Percentiles rank a stretch among this genome's conserved stretches.
Conservation (phyloP, 2,888 invertebrate species). For the Sinotaia quadrata region DNA sequence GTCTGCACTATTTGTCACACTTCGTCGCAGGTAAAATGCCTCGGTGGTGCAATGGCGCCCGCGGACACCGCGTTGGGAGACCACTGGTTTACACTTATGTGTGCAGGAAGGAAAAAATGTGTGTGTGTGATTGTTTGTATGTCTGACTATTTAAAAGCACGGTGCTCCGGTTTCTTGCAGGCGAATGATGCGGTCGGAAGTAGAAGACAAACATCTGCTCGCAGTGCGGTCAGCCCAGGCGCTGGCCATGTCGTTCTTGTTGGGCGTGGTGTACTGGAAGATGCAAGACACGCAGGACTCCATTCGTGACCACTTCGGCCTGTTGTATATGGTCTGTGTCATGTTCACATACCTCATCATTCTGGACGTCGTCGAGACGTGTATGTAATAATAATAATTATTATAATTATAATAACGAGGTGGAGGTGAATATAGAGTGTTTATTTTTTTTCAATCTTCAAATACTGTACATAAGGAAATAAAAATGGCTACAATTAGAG, state of each 20-base stretch:
- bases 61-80: too few relatives aligned
- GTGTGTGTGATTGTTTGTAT: background rate
- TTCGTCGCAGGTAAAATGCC: too few relatives aligned
- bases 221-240: conserved; percentile 59
- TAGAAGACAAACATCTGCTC: conserved; percentile 62
- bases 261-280: conserved; percentile 59
- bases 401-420: too few relatives aligned
- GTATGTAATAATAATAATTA: conserved; percentile 51
- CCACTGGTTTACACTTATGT: too few relatives aligned
- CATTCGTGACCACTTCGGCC: conserved; percentile 61
- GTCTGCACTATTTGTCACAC: too few relatives aligned
- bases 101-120: background rate
- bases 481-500: too few relatives aligned
- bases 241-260: conserved; percentile 59
- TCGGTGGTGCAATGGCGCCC: too few relatives aligned
- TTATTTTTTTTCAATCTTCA: too few relatives aligned
- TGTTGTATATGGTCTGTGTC: conserved; percentile 61
- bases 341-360: conserved; percentile 66
- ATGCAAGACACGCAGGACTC: conserved; percentile 52
- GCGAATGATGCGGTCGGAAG: conserved; percentile 53
- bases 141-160: background rate
- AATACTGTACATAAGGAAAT: too few relatives aligned
- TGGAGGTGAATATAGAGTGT: background rate
- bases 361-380: conserved; percentile 60
- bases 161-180: conserved; percentile 38